Evolutionary conservation across 1,140 invertebrate genomes (phyloP).

Genomic region (Parasteatoda tepidariorum): DNA sequence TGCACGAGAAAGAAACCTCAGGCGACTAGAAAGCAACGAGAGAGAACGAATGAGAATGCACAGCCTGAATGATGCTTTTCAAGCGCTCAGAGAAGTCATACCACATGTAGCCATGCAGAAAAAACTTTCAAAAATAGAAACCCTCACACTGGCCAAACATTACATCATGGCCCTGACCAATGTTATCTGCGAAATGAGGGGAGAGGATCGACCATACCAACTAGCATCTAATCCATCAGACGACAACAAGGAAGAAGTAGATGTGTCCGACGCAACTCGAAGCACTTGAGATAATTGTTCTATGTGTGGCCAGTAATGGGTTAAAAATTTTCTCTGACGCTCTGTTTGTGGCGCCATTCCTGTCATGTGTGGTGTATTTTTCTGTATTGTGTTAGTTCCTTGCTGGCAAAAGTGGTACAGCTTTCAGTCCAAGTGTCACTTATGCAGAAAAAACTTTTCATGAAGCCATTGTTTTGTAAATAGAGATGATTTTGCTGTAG

Average conservation of each 20-base stretch:
- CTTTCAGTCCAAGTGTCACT: no score
- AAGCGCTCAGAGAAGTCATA: conserved; percentile 86
- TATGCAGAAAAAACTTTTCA: no score
- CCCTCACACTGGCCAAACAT: conserved; percentile 86
- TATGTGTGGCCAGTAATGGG: no score
- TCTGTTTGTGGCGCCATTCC: no score
- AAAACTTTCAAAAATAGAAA: conserved; percentile 86
- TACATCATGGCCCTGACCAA: conserved; percentile 90
- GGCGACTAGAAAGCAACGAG: conserved; percentile 87
- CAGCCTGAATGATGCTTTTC: conserved; percentile 87
- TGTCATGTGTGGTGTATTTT: no score
- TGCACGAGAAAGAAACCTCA: conserved; percentile 82
- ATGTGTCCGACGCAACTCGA: no score
- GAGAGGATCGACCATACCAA: conserved; percentile 75
- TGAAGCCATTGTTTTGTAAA: no score
- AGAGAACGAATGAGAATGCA: conserved; percentile 89
- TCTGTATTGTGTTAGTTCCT: no score
- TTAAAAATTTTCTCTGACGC: no score
- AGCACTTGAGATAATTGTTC: no score
- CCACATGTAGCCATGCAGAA: conserved; percentile 86
- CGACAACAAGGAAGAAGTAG: neutral
- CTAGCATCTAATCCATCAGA: neutral
- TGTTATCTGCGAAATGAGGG: conserved; percentile 83
- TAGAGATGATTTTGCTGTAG: no score
- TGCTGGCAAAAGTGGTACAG: no score